Percentiles rank a stretch among this genome's conserved stretches.
Conservation (phyloP, 2,113 vertebrate species). For the Alligator mississippiensis region DNA sequence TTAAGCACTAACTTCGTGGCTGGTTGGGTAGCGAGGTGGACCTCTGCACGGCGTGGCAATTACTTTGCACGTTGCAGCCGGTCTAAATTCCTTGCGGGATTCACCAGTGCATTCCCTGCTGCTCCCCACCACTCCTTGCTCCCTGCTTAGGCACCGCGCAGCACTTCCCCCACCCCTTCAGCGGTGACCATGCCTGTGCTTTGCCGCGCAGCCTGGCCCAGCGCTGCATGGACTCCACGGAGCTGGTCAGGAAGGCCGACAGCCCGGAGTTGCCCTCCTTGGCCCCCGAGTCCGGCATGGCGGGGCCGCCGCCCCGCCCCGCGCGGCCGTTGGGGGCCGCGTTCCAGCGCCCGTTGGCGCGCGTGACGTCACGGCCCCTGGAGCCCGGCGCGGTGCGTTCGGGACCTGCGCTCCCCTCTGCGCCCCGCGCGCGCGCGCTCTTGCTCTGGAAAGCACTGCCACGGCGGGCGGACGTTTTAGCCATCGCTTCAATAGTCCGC, state of each 20-base stretch:
- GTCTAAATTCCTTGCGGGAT: too few relatives aligned
- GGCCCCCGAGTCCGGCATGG: background rate
- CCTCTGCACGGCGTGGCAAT: too few relatives aligned
- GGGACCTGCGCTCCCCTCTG: background rate
- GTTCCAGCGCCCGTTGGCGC: background rate
- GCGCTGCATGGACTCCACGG: background rate
- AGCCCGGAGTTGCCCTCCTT: background rate
- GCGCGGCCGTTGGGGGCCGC: background rate
- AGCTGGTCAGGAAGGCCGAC: background rate
- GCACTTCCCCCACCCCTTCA: background rate
- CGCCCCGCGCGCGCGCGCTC: background rate
- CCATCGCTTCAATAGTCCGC: too few relatives aligned
- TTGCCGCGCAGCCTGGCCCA: background rate
- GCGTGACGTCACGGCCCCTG: background rate
- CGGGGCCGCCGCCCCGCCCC: background rate
- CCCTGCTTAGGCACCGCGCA: too few relatives aligned
- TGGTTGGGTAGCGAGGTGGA: too few relatives aligned
- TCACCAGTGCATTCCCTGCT: too few relatives aligned
- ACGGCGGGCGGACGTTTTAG: background rate
- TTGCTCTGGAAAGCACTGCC: background rate
- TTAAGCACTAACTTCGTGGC: too few relatives aligned
- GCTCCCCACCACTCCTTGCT: background rate
- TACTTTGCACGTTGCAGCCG: too few relatives aligned
- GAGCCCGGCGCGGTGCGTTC: background rate
- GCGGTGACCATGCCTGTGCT: background rate